Base-by-base conservation (phyloP, 2,113 vertebrate species). In the Hassar affinis region DNA sequence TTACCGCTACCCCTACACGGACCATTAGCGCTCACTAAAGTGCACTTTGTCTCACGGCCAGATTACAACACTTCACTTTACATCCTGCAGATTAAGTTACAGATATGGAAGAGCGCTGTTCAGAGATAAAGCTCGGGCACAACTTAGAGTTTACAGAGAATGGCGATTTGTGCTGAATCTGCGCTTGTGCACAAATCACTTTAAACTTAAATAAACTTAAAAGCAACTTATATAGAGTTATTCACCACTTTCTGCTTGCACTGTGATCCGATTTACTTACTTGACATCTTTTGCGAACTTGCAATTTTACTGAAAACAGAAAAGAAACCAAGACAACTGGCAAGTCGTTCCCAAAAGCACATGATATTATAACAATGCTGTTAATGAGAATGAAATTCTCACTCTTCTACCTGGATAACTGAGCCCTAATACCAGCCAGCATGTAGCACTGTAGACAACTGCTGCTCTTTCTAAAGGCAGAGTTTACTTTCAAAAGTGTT, bases 1-100 rank as follows among this genome's bases (percentile, higher is more conserved):
- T 42, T 80, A 59, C 75, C 57, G 27, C 62, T 78, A n/a, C 38
- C 30, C 51, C 38, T 27, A n/a, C 64, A 79, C 15, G 75, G 75
- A 74, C 80, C 79, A 85, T 85, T 75, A 79, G 61, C 74, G 79
- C 83, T 78, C 72, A 59, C n/a, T 45, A 84, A 75, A 66, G 49
- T 82, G 88, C 64, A 82, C 86, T 87, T 82, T 85, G 83, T 85
- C 56, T 82, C 83, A 81, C 42, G 22, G 75, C 74, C 57, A 84
- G 59, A 81, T 52, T 81, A 74, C 68, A 79, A 52, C 49, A 78
- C 72, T 81, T 71, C 49, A 59, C 72, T 71, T 77, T 84, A 62
- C 83, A 87, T 72, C 64, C 80, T 79, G 64, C 42, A 72, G 75
- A 86, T 86, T 82, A 59, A 86, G 80, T 86, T 86, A 86, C 85